Evolutionary conservation across 2,797 vertebrate species (phyloP).

Genomic region (Oreortyx pictus): DNA sequence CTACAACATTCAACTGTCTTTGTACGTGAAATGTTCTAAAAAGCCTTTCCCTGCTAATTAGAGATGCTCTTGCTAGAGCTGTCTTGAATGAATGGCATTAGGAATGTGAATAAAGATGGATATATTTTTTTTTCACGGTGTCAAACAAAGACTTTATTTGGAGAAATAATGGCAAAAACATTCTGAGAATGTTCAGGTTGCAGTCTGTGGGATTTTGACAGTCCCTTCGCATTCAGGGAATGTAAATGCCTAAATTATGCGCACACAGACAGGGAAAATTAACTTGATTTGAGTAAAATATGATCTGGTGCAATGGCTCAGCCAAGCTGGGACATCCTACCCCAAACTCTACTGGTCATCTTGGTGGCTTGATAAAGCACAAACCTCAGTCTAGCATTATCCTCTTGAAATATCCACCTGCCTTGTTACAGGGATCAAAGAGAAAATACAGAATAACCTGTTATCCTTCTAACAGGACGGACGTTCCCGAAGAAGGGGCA

Average conservation of each 20-base stretch:
- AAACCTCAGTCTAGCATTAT: background rate
- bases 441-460: conserved; percentile 18
- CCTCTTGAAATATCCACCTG: background rate
- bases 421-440: background rate
- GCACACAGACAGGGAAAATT: background rate
- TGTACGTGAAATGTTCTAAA: background rate
- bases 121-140: background rate
- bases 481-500: conserved; percentile 99
- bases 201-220: background rate
- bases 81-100: conserved; percentile 26
- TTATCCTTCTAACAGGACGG: conserved; percentile 85
- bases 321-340: background rate
- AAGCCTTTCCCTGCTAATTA: background rate
- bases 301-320: background rate
- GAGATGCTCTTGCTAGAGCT: conserved; percentile 11
- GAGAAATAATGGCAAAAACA: background rate
- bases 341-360: background rate
- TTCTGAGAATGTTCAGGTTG: background rate
- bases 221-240: background rate
- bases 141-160: background rate
- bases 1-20: background rate
- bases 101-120: background rate
- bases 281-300: background rate
- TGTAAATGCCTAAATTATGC: background rate
- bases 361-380: background rate